phyloP scores from a whole-genome alignment of 2,888 invertebrate species.

The Pyralis farinalis region DNA sequence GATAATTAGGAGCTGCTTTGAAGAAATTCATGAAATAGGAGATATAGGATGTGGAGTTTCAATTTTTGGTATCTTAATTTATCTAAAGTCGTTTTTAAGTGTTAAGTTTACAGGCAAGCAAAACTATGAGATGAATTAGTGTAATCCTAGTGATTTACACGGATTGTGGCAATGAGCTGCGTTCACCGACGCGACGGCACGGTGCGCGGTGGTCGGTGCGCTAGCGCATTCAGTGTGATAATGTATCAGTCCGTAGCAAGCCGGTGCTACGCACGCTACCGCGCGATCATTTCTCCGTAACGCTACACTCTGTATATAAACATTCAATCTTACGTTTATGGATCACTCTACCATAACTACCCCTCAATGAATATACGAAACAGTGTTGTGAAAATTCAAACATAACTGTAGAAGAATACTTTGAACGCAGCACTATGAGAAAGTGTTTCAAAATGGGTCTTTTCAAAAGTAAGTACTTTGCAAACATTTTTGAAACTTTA shows the following conservation, averaged over 20 bases:
- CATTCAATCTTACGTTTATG: constrained; percentile 2
- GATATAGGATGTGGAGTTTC: too few species aligned
- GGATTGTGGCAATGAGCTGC: constrained; percentile 52
- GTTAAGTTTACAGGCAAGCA: too few species aligned
- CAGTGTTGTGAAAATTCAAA: constrained; percentile 19
- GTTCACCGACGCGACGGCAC: constrained; percentile 26
- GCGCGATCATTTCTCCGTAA: constrained; percentile 8
- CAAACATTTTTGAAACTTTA: too few species aligned
- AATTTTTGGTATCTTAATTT: too few species aligned
- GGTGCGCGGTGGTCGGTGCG: constrained; percentile 30
- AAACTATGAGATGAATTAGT: not conserved
- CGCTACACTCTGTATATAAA: constrained; percentile 2
- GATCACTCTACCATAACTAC: not conserved
- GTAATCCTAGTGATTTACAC: constrained; percentile 2
- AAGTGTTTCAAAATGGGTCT: constrained; percentile 77
- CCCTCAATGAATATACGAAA: not conserved
- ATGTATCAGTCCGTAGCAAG: constrained; percentile 53
- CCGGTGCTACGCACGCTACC: constrained; percentile 48
- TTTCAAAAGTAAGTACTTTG: constrained; percentile 69
- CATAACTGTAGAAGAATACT: constrained; percentile 54
- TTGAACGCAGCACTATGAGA: constrained; percentile 63
- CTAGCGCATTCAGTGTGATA: constrained; percentile 46
- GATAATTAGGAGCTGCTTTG: too few species aligned
- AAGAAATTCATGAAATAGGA: too few species aligned
- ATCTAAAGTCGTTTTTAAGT: too few species aligned